Conservation (phyloP, 2,888 invertebrate genomes). For the Xestoiulus laeticollis region DNA sequence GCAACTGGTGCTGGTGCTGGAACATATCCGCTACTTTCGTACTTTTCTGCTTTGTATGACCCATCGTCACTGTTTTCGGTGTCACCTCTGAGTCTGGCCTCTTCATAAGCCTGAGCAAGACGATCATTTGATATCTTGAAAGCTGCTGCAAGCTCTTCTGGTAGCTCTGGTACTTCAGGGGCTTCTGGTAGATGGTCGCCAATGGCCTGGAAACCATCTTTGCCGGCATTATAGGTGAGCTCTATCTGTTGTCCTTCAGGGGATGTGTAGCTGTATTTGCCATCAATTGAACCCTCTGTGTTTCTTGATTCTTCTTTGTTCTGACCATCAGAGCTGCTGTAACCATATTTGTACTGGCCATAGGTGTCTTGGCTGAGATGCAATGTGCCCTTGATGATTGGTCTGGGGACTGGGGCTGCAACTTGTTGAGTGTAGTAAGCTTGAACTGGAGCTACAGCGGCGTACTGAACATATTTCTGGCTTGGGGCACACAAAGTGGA, state of each 20-base stretch:
- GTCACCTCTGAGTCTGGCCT: constrained; percentile 44
- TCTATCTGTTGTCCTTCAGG: constrained; percentile 71
- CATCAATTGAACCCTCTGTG: constrained; percentile 73
- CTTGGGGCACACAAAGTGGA: neutral
- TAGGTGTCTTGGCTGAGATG: constrained; percentile 66
- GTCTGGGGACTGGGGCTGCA: neutral
- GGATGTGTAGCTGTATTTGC: constrained; percentile 76
- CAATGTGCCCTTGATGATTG: constrained; percentile 23
- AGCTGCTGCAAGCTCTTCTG: constrained; percentile 44
- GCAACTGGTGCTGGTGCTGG: neutral
- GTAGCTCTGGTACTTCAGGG: constrained; percentile 47
- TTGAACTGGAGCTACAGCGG: neutral
- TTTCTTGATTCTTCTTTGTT: constrained; percentile 77
- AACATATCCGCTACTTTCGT: neutral
- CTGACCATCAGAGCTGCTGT: constrained; percentile 74
- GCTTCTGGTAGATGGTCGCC: constrained; percentile 66
- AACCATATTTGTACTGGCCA: constrained; percentile 78
- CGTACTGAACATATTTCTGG: constrained; percentile 16
- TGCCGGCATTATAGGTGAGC: constrained; percentile 71
- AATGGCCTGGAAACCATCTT: constrained; percentile 80
- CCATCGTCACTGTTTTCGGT: neutral
- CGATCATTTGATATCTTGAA: constrained; percentile 32
- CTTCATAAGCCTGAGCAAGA: constrained; percentile 40
- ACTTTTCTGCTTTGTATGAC: neutral
- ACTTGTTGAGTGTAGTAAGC: neutral